Conservation (phyloP, 2,797 vertebrate species). For the Paedocypris micromegethes region DNA sequence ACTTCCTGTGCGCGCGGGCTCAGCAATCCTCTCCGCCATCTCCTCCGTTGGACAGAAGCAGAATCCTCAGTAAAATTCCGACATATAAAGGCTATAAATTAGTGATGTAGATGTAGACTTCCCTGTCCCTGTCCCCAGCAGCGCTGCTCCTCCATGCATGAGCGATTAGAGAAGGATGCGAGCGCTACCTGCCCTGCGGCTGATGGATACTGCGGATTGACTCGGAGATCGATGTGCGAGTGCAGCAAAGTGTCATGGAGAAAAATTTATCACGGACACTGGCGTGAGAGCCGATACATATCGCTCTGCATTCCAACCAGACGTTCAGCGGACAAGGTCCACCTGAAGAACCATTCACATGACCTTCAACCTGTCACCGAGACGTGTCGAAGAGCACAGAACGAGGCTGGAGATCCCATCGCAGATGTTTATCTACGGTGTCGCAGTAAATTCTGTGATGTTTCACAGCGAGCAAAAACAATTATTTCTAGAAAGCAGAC, state of each 20-base stretch:
- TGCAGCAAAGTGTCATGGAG: constrained; percentile 24
- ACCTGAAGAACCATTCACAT: constrained; percentile 6
- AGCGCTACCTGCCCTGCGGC: constrained; percentile 25
- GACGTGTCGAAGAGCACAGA: not conserved
- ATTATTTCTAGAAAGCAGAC: constrained; percentile 28
- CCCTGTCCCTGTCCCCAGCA: constrained; percentile 12
- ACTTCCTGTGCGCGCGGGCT: constrained; percentile 16
- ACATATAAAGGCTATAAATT: constrained; percentile 28
- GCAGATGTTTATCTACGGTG: constrained; percentile 24
- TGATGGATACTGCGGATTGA: constrained; percentile 44
- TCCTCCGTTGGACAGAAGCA: not conserved
- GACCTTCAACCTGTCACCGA: constrained; percentile 32
- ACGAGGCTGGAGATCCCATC: not conserved
- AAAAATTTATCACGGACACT: constrained; percentile 41
- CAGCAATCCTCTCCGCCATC: not conserved
- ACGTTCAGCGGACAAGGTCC: constrained; percentile 17
- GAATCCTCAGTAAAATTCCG: constrained; percentile 4
- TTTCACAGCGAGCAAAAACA: constrained; percentile 21
- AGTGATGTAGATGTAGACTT: constrained; percentile 15
- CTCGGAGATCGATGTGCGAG: constrained; percentile 43
- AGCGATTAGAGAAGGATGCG: constrained; percentile 35
- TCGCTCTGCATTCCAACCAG: constrained; percentile 49
- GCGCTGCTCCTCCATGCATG: constrained; percentile 26
- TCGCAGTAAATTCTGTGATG: constrained; percentile 4
- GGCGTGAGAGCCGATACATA: constrained; percentile 30